Evolutionary conservation across 2,888 invertebrate genomes (phyloP), one percentile per base, ranked within the genome.

Genomic region (Macaria liturata): DNA sequence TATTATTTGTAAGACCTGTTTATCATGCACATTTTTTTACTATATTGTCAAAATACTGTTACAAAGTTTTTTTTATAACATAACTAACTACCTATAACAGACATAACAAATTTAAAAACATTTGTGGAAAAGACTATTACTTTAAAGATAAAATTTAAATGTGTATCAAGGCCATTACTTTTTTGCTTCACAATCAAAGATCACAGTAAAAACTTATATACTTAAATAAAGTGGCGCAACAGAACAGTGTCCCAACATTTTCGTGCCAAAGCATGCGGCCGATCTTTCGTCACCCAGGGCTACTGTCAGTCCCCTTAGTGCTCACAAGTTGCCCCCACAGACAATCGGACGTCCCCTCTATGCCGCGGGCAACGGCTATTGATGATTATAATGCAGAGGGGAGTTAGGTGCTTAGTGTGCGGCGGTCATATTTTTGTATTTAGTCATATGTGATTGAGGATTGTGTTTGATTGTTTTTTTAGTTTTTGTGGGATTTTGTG

Each of bases 371-470:
- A 47, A 45, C 47, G 37, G 1, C 49, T 40, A 50, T 47, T 55
- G 57, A 55, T 63, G 57, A 51, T 34, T 50, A 50, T 54, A 51
- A 49, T 7, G 42, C 9, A 42, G 9, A 9, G 51, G 50, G 58
- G 56, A 54, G 32, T 30, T 31, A 39, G 39, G 1, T 20, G 20
- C 20, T 20, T 39, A 39, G 7, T 39, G 48, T 55, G 49, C 20
- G 48, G 59, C 58, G 39, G 52, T 49, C 32, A 56, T 55, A 61
- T 59, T 47, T 57, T 59, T 62, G 50, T 56, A n/a, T 31, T 51
- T 51, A 37, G 4, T 49, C 9, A 44, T 42, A 44, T 49, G 43
- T 44, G 34, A 39, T 45, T 7, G 30, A 20, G 20, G 20, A 34
- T 31, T 30, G 30, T 31, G 8, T 45, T 37, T 37, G 20, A 51